Percentiles rank a stretch among this genome's conserved stretches.
These are phyloP conservation scores for Synaphobranchus kaupii DNA, from an alignment of 2,797 vertebrate species.

Conservation along the genomic window DNA sequence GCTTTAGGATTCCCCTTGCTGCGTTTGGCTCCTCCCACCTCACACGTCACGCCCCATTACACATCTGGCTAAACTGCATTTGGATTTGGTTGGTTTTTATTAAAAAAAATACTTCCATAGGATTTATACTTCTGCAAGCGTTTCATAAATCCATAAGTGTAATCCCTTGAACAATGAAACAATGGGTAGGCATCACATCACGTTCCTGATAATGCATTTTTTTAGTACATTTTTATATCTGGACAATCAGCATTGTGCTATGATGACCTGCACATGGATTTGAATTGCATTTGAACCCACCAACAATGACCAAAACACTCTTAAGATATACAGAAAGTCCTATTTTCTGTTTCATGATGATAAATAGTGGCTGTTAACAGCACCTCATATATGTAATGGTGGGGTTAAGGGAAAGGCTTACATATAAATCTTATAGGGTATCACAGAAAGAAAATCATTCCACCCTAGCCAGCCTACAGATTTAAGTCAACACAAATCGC, in stretches of 20 bases:
- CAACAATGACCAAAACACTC: background rate
- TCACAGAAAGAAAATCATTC: background rate
- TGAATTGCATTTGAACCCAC: background rate
- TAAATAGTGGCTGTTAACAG: background rate
- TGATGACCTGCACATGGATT: background rate
- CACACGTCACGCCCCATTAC: too few species aligned
- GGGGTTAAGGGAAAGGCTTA: background rate
- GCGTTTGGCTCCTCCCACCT: too few species aligned
- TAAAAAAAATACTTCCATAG: background rate
- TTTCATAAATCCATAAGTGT: background rate
- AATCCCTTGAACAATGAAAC: background rate
- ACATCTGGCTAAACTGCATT: slow-evolving; percentile 13
- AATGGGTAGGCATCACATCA: background rate
- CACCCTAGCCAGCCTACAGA: background rate
- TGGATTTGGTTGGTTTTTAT: slow-evolving; percentile 12
- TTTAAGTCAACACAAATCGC: background rate
- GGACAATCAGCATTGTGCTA: background rate
- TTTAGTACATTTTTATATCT: slow-evolving; percentile 11
- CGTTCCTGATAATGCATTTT: background rate
- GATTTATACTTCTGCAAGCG: slow-evolving; percentile 7
- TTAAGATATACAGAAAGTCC: background rate
- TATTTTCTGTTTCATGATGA: background rate
- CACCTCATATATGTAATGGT: background rate
- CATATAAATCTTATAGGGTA: background rate
- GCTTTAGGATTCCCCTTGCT: too few species aligned